These are phyloP conservation scores for Acanthopleura granulata DNA, from an alignment of 2,888 invertebrate genomes.

Conservation along the genomic window DNA sequence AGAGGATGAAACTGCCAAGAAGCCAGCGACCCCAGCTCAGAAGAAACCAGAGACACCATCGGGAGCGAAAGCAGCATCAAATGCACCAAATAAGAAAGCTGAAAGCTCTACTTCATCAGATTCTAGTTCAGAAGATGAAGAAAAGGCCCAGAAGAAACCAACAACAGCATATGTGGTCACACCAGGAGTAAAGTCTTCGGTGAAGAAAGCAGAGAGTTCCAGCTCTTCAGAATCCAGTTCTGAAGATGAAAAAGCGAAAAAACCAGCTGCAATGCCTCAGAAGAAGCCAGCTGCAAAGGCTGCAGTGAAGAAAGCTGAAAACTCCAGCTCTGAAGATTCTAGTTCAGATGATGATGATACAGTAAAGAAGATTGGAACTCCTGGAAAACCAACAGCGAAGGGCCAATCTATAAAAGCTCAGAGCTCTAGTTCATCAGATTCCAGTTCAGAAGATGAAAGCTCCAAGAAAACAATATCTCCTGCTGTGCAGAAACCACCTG, in stretches of 20 bases:
- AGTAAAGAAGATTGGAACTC: not conserved
- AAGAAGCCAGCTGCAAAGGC: not conserved
- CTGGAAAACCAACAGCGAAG: not conserved
- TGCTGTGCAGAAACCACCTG: not conserved
- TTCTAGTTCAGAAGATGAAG: not conserved
- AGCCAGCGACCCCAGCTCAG: not conserved
- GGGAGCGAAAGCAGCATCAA: not conserved
- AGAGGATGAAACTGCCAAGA: not conserved
- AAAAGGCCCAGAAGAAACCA: no score
- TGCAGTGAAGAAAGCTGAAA: not conserved
- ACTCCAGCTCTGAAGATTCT: not conserved
- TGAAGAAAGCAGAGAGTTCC: not conserved
- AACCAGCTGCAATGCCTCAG: not conserved
- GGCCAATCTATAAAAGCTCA: not conserved
- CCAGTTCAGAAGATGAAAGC: not conserved
- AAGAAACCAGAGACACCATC: not conserved
- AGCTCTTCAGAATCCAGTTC: not conserved
- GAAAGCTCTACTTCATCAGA: not conserved
- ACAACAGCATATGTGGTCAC: not conserved
- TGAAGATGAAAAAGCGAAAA: not conserved
- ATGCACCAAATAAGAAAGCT: not conserved
- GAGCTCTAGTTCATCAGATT: not conserved
- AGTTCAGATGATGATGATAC: constrained; percentile 6
- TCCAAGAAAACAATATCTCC: not conserved
- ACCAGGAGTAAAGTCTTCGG: not conserved